These are phyloP conservation scores for Drosophila seguyi DNA, from an alignment of 1,140 invertebrate species.

Conservation along the genomic window DNA sequence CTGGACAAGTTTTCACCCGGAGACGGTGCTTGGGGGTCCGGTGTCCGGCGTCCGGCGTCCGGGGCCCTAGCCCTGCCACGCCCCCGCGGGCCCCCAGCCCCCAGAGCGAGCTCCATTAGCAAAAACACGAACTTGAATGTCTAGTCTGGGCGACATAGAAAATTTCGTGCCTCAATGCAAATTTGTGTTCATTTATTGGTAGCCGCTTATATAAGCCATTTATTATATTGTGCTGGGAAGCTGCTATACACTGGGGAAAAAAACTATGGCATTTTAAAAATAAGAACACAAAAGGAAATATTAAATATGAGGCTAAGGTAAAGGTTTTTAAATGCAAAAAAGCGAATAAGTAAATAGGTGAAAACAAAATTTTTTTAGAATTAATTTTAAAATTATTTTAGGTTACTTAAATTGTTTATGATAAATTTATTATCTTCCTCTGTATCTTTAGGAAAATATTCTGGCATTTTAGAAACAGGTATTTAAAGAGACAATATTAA, in stretches of 20 bases:
- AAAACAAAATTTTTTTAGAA: no score
- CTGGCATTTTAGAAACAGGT: no score
- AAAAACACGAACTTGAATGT: slow-evolving; percentile 63
- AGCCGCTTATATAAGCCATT: slow-evolving; percentile 13
- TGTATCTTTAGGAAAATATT: no score
- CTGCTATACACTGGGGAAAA: not conserved
- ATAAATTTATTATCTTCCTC: no score
- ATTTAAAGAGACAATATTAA: no score
- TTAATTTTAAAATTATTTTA: no score
- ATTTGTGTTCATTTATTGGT: slow-evolving; percentile 34
- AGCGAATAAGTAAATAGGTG: no score
- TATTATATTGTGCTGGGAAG: slow-evolving; percentile 2
- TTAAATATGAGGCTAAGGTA: no score
- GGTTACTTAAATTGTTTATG: no score
- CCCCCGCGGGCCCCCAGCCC: not conserved
- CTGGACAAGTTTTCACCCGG: slow-evolving; percentile 38
- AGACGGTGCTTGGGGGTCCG: not conserved
- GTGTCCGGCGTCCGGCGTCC: not conserved
- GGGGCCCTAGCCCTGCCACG: slow-evolving; percentile 40
- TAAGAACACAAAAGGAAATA: not conserved
- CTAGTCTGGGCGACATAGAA: slow-evolving; percentile 45
- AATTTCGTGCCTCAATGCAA: slow-evolving; percentile 57
- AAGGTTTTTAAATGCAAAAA: no score
- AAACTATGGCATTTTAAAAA: not conserved
- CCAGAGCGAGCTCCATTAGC: slow-evolving; percentile 12